Percentiles rank a stretch among this genome's conserved stretches.
phyloP scores from a whole-genome alignment of 2,113 vertebrate species.

The Muntiacus reevesi region DNA sequence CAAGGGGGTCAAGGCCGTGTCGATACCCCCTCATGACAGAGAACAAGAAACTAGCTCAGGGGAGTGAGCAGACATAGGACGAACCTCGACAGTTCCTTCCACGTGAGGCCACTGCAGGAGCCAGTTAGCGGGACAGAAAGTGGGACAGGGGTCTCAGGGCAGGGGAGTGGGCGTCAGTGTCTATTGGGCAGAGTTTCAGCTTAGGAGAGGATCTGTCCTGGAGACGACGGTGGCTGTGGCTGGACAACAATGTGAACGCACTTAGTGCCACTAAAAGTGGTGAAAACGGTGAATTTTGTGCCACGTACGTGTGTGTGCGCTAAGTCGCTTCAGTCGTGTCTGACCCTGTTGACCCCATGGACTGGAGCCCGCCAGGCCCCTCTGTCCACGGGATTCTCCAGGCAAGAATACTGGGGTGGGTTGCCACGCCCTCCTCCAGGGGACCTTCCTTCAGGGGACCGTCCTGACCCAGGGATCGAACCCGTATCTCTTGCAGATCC shows the following conservation, averaged over 20 bases:
- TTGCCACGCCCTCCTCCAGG: background rate
- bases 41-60: background rate
- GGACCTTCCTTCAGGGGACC: background rate
- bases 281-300: fast-evolving
- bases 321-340: background rate
- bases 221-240: background rate
- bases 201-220: background rate
- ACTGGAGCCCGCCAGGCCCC: background rate
- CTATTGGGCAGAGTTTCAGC: background rate
- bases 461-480: background rate
- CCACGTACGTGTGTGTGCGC: background rate
- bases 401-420: background rate
- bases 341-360: fast-evolving
- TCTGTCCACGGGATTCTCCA: background rate
- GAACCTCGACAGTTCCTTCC: background rate
- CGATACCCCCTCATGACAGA: background rate
- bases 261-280: background rate
- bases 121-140: background rate
- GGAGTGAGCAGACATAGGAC: background rate
- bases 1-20: background rate
- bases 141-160: background rate
- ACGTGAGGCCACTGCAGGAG: background rate
- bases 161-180: no score
- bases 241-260: background rate
- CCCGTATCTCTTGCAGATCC: background rate